Percentiles rank a stretch among this genome's conserved stretches.
phyloP scores from a whole-genome alignment of 2,888 invertebrate species.

The Hypomecis atomaria region DNA sequence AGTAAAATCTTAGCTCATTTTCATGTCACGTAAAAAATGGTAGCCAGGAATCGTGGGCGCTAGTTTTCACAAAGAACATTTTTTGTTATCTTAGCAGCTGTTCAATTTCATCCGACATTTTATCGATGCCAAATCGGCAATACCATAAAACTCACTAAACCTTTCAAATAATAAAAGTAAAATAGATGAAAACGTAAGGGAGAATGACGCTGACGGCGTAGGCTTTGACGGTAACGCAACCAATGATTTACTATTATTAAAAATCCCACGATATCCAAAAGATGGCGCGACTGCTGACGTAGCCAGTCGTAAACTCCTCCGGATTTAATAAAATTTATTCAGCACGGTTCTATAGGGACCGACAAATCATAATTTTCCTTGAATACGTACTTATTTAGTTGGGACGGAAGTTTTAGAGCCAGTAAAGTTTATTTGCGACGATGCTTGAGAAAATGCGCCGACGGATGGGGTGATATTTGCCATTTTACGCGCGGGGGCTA shows the following conservation, averaged over 20 bases:
- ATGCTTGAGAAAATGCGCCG: conserved; percentile 58
- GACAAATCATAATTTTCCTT: conserved; percentile 80
- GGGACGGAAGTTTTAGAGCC: conserved; percentile 74
- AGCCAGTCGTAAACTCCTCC: conserved; percentile 76
- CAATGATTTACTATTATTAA: conserved; percentile 74
- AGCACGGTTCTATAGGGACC: conserved; percentile 73
- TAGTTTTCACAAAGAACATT: neutral
- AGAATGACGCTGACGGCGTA: conserved; percentile 42
- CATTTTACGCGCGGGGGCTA: conserved; percentile 41
- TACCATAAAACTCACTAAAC: conserved; percentile 27
- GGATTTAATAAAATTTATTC: conserved; percentile 83
- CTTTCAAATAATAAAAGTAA: conserved; percentile 39
- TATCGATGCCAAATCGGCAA: conserved; percentile 21
- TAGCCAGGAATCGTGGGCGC: neutral
- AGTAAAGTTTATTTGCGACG: conserved; percentile 76
- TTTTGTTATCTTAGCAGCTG: conserved; percentile 25
- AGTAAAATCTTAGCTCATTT: neutral
- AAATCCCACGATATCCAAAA: conserved; percentile 63
- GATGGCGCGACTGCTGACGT: conserved; percentile 71
- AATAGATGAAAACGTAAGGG: conserved; percentile 38
- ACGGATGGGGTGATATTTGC: conserved; percentile 46
- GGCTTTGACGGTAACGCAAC: conserved; percentile 47
- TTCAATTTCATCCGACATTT: conserved; percentile 24
- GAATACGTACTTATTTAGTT: conserved; percentile 81
- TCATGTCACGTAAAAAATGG: neutral